Evolutionary conservation across 2,797 vertebrate genomes (phyloP).

Genomic region (Mus spretus): DNA sequence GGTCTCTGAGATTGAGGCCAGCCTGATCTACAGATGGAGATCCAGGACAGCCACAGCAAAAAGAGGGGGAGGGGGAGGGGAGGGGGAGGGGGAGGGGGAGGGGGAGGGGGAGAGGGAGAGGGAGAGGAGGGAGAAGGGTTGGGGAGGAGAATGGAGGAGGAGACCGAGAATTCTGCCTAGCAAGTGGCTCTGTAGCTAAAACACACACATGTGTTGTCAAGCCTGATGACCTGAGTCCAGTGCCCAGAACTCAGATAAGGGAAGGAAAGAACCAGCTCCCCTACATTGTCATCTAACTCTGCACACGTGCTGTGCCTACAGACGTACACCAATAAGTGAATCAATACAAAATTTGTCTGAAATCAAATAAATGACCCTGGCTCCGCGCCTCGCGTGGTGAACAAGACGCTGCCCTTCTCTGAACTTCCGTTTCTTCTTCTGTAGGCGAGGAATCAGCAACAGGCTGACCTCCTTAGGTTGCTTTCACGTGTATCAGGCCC

Average conservation of each 20-base stretch:
- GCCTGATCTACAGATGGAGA: neutral
- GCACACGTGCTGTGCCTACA: neutral
- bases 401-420: neutral
- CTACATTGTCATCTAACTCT: neutral
- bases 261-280: neutral
- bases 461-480: neutral
- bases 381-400: neutral
- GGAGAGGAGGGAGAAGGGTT: rapidly evolving
- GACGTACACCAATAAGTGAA: neutral
- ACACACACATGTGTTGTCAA: neutral
- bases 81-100: rapidly evolving
- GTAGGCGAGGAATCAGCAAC: neutral
- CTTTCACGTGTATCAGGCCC: neutral
- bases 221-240: neutral
- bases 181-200: neutral
- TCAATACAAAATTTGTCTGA: neutral
- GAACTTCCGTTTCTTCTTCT: neutral
- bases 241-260: neutral
- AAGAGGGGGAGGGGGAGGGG: too few relatives aligned
- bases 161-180: neutral
- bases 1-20: too few relatives aligned
- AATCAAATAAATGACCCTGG: neutral
- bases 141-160: neutral
- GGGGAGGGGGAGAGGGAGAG: rapidly evolving
- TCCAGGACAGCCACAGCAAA: neutral